phyloP scores from a whole-genome alignment of 1,140 invertebrate species.

The Brachystomella parvula region DNA sequence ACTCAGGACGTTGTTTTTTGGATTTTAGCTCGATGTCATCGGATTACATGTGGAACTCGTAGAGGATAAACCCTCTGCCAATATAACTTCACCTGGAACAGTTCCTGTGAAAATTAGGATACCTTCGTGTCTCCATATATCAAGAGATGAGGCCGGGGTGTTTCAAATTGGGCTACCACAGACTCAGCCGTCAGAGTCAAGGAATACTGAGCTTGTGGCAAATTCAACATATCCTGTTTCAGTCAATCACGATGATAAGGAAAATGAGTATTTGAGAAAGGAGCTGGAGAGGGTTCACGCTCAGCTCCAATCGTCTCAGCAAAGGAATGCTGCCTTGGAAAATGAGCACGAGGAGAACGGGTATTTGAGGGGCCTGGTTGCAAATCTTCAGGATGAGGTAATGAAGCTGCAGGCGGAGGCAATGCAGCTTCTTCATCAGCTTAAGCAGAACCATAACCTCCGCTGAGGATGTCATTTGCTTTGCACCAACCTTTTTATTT shows the following conservation, averaged over 20 bases:
- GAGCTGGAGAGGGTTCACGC: slow-evolving; percentile 19
- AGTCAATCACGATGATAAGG: slow-evolving; percentile 2
- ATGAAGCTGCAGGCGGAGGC: slow-evolving; percentile 23
- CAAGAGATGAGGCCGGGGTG: slow-evolving; percentile 58
- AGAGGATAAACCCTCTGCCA: slow-evolving; percentile 69
- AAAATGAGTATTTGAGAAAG: slow-evolving; percentile 1
- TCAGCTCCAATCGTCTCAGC: slow-evolving; percentile 20
- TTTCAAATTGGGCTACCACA: slow-evolving; percentile 53
- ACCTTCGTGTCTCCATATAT: slow-evolving; percentile 54
- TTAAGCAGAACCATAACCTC: too few species aligned
- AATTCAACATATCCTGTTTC: not conserved
- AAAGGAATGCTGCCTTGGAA: slow-evolving; percentile 15
- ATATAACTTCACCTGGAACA: slow-evolving; percentile 71
- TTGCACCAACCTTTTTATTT: too few species aligned
- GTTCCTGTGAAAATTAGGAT: slow-evolving; percentile 69
- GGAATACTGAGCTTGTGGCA: not conserved
- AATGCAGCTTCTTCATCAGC: not conserved
- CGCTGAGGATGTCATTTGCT: too few species aligned
- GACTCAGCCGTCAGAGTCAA: too few species aligned
- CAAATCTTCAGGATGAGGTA: slow-evolving; percentile 29
- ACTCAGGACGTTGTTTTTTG: not conserved
- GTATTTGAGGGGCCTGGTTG: slow-evolving; percentile 22
- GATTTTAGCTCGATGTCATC: slow-evolving; percentile 52
- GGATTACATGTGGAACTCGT: slow-evolving; percentile 62
- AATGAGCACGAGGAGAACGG: slow-evolving; percentile 14